Evolutionary conservation across 2,797 vertebrate genomes (phyloP), one percentile per base, ranked within the genome.

Genomic region (Vespertilio murinus): DNA sequence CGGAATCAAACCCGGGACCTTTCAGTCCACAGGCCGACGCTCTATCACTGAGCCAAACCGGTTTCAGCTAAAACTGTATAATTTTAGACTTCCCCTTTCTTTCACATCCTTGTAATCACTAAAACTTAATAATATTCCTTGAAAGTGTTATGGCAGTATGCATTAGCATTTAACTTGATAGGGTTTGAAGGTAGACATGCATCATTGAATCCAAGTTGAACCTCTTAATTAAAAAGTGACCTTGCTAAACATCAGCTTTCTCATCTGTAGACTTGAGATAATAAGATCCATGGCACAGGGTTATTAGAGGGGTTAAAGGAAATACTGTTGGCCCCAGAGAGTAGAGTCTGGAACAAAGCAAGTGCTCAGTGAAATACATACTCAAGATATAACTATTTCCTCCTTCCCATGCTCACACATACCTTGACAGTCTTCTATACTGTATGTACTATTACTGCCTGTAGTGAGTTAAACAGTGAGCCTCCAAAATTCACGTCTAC

Each of bases 161-260:
- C 11, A 73, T 92, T 23, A 77, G 13, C 35, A 14, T 74, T 70
- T 52, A 80, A 61, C 35, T 81, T 84, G 17, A 47, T 52, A 22
- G 67, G 20, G 64, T 85, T 88, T 64, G 28, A 23, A 85, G 14
- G 6, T 4, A 79, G 30, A 65, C 4, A 78, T 47, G 33, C 4
- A 77, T 80, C 69, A 91, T 33, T 61, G 69, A 81, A 81, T 95
- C 40, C 35, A 94, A 84, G 20, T 25, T 35, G 65, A 92, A 84
- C 14, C 8, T 70, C n/a, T 45, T 54, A 75, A 35, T 70, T 71
- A 84, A 35, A 64, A 65, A 70, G 64, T 73, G 14, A 35, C 14
- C 49, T 77, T 85, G 64, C 45, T 67, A 82, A 82, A 82, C 28
- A 52, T 52, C 52, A 88, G 70, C 23, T 80, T 64, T 78, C 52